Evolutionary conservation across 2,797 vertebrate species (phyloP), one percentile per base, ranked within the genome.

Genomic region (Acanthis flammea): DNA sequence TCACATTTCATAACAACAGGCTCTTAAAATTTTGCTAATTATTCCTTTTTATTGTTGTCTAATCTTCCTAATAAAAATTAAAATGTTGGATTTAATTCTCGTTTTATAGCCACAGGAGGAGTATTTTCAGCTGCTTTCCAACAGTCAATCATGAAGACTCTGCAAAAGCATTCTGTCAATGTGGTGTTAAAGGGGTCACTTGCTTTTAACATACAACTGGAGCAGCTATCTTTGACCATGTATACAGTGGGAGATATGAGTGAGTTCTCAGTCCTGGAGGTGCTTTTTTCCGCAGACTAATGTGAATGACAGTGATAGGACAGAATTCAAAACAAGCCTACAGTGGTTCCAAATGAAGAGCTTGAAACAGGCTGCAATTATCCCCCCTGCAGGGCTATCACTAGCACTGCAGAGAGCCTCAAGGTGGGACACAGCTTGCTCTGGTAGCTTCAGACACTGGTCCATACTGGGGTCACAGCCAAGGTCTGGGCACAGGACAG

Each of bases 401-500:
- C 14, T 31, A 39, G 13, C 23, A 39, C 24, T 7, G 2, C 2
- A 0, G 8, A 15, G 31, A 44, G 21, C 31, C 73, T 22, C 37
- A 60, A 47, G 37, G 15, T 24, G 28, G n/a, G 66, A 63, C 44
- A 66, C 44, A 8, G 7, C 24, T 86, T 60, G 23, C 25, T 51
- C 9, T 54, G 28, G 25, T 19, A 37, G n/a, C 33, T 63, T 7
- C 41, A 55, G 33, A 37, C 5, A 57, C 12, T 33, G 10, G 7
- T 25, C 39, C 0, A 0, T 30, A 18, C 0, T 72, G 19, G 28
- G 19, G 6, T 66, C 10, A n/a, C 24, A 16, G n/a, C 8, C 47
- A 62, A 41, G 21, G 8, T 54, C 28, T 48, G 33, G 13, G 19
- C 51, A 53, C 0, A 66, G 51, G 33, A 4, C 33, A 58, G 74